Base-by-base conservation (phyloP, 1,140 invertebrate genomes). In the Charaxes varanes region DNA sequence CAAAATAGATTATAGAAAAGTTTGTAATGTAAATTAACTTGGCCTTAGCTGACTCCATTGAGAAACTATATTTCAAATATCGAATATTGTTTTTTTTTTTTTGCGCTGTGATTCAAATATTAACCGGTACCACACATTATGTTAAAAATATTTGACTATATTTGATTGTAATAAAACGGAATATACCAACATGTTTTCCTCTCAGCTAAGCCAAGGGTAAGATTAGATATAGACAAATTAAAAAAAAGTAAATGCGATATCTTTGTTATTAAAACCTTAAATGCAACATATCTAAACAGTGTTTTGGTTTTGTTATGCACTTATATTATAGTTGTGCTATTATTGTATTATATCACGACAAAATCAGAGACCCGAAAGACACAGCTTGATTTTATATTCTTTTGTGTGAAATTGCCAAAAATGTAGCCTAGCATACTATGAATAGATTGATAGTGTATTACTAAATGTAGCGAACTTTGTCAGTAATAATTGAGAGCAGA, bases 261-360 rank as follows among this genome's bases (percentile, higher is more conserved):
- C 62, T 66, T 70, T 66, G 51, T 60, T 70, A 60, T 41, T 45
- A 34, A 43, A 47, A 45, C 31, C 35, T 47, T 50, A 53, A 56
- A 36, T n/a, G 54, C 56, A 33, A 62, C 63, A 60, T 67, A 67
- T 67, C 60, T 57, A 41, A 38, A 31, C 22, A 42, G 33, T 34
- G 38, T 46, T 49, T 51, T 40, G 13, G 17, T 28, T 36, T 41
- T 45, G 19, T 45, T 37, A 10, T 26, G 48, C 48, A 52, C 48
- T 41, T 26, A 40, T 7, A 21, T 45, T 28, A n/a, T n/a, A n/a
- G 26, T n/a, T 16, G 8, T 21, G 38, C 30, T 18, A 15, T 22
- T 33, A 34, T 36, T 11, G 28, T 11, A 18, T 24, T 18, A 17
- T 21, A 7, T 22, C 10, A 13, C 12, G 17, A 36, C 28, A 41